Evolutionary conservation across 2,113 vertebrate species (phyloP), one percentile per base, ranked within the genome.

Genomic region (Paracanthobrama guichenoti): DNA sequence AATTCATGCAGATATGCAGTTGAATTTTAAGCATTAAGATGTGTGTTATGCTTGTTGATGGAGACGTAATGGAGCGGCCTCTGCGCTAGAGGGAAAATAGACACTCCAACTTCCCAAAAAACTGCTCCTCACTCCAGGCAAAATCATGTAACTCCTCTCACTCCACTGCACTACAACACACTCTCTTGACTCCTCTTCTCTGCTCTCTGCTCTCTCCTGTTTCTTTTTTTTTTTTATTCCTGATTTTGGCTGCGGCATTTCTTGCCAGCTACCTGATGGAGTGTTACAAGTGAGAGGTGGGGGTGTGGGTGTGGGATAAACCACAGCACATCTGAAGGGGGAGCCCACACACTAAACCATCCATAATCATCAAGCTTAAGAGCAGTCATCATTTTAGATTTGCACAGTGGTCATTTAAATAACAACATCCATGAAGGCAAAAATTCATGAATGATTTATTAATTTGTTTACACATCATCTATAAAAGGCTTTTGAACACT

Each of bases 111-210:
- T 24, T 46, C 6, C 11, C 42, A 42, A 42, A 42, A 71, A 22
- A 2, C 22, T 72, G 69, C 22, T 72, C 69, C 69, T 46, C 2
- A 42, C 69, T 72, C 22, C 39, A 72, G 22, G 42, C 69, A 72
- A 72, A 24, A 46, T 46, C 69, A 72, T 72, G 69, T 26, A 72
- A 46, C 69, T 72, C 39, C 22, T 72, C 42, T 46, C n/a, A 12
- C 42, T n/a, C 11, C 42, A 46, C 69, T 72, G 42, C 11, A 13
- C 69, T 72, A 39, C 2, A 46, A 44, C 69, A 46, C 39, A 72
- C 39, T 46, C 39, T 72, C 14, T 39, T 72, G 20, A 46, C 22
- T 44, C 13, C 20, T 44, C 67, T 44, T 44, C 11, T 11, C 69
- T 46, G 39, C 69, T 24, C 69, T 72, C 20, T 71, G 2, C 67